These are phyloP conservation scores for Proteles cristata DNA, from an alignment of 2,113 vertebrate genomes.

Conservation along the genomic window DNA sequence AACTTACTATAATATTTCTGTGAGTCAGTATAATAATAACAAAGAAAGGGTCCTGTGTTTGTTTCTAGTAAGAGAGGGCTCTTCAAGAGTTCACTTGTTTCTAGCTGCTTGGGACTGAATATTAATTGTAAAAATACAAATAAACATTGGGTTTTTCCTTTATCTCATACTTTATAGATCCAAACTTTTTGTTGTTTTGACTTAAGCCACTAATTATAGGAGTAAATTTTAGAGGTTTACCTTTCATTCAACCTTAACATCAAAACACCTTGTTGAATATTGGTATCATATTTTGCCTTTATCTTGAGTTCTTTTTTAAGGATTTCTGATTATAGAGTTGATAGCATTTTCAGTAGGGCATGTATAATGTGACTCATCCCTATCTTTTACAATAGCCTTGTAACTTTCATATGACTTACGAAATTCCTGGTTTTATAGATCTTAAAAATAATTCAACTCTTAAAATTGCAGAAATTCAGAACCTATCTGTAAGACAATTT, in stretches of 20 bases:
- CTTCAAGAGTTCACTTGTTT: conserved; percentile 2
- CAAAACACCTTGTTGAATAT: not conserved
- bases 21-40: not conserved
- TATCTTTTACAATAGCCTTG: not conserved
- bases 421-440: not conserved
- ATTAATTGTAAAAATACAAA: not conserved
- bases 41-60: not conserved
- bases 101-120: not conserved
- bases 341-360: not conserved
- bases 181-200: not conserved
- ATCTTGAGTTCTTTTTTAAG: not conserved
- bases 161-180: not conserved
- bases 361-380: not conserved
- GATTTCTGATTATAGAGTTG: not conserved
- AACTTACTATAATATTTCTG: not conserved
- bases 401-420: not conserved
- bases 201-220: not conserved
- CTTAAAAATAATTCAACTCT: not conserved
- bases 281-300: not conserved
- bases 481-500: not conserved
- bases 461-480: conserved; percentile 4
- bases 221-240: not conserved
- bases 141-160: not conserved
- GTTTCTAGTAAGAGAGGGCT: not conserved
- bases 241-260: not conserved